Conservation (phyloP, 2,888 invertebrate genomes). For the Aricia artaxerxes region DNA sequence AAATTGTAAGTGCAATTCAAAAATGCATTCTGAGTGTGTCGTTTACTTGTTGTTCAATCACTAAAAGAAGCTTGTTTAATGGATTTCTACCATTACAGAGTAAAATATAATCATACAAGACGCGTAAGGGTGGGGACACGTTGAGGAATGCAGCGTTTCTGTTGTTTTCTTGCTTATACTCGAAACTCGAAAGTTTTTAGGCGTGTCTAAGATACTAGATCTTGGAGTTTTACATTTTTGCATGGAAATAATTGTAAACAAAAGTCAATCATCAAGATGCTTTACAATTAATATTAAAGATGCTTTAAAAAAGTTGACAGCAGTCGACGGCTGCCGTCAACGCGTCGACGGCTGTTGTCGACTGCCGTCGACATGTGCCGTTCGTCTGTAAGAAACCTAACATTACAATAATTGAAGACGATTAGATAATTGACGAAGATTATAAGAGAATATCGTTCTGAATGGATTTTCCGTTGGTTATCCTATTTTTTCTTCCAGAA, state of each 20-base stretch:
- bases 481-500: not conserved
- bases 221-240: not conserved
- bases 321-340: too few relatives aligned
- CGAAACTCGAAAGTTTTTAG: not conserved
- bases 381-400: too few relatives aligned
- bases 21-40: constrained; percentile 67
- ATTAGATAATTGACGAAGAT: too few relatives aligned
- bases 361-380: too few relatives aligned
- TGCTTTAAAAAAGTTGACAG: too few relatives aligned
- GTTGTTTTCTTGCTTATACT: not conserved
- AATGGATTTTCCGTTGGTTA: not conserved
- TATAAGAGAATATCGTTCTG: too few relatives aligned
- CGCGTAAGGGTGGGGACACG: constrained; percentile 50
- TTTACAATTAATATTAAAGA: too few relatives aligned
- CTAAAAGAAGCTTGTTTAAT: constrained; percentile 79
- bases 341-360: too few relatives aligned
- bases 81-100: constrained; percentile 79
- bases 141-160: not conserved
- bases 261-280: too few relatives aligned
- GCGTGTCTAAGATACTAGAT: not conserved
- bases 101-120: constrained; percentile 74
- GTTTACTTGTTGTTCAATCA: constrained; percentile 73
- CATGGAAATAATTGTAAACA: too few relatives aligned
- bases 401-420: too few relatives aligned
- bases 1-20: constrained; percentile 74